Evolutionary conservation across 2,797 vertebrate species (phyloP).

Genomic region (Champsocephalus esox): DNA sequence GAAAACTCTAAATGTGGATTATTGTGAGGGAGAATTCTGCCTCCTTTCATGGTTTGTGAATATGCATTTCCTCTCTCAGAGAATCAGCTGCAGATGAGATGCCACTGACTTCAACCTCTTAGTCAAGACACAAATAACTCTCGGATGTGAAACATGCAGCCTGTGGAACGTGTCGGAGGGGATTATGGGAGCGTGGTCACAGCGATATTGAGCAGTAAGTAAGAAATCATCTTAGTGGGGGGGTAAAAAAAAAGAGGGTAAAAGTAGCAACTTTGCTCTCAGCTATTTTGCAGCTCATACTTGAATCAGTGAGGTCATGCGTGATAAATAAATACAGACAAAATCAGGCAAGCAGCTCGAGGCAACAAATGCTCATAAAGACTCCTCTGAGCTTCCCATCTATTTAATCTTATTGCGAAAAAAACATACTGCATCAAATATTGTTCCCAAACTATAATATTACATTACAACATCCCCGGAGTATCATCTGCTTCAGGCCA

Average conservation of each 20-base stretch:
- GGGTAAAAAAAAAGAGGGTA: not conserved
- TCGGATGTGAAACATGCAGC: slow-evolving; percentile 41
- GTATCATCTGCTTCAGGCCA: slow-evolving; percentile 35
- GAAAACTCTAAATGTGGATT: slow-evolving; percentile 37
- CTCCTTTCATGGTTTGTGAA: slow-evolving; percentile 24
- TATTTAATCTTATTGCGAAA: slow-evolving; percentile 34
- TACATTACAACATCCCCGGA: slow-evolving; percentile 34
- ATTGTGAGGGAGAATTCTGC: slow-evolving; percentile 23
- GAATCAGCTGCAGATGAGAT: slow-evolving; percentile 54
- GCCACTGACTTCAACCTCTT: slow-evolving; percentile 62
- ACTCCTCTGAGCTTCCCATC: slow-evolving; percentile 38
- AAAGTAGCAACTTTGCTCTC: not conserved
- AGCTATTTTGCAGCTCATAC: slow-evolving; percentile 21
- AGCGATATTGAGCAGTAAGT: slow-evolving; percentile 43
- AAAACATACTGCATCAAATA: slow-evolving; percentile 27
- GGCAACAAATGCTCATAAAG: slow-evolving; percentile 50
- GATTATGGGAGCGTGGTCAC: slow-evolving; percentile 56
- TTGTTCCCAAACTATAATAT: slow-evolving; percentile 30
- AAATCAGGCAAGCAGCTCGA: slow-evolving; percentile 28
- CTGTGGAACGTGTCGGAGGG: slow-evolving; percentile 53
- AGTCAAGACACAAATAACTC: slow-evolving; percentile 60
- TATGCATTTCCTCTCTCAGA: slow-evolving; percentile 34
- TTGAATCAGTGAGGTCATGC: slow-evolving; percentile 35
- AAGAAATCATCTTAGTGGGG: slow-evolving; percentile 40
- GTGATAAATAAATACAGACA: slow-evolving; percentile 20